A percentile compares a stretch with the other conserved stretches of the same genome.
Evolutionary conservation across 2,888 invertebrate genomes (phyloP).

Genomic region (Platerodrilus igneus): DNA sequence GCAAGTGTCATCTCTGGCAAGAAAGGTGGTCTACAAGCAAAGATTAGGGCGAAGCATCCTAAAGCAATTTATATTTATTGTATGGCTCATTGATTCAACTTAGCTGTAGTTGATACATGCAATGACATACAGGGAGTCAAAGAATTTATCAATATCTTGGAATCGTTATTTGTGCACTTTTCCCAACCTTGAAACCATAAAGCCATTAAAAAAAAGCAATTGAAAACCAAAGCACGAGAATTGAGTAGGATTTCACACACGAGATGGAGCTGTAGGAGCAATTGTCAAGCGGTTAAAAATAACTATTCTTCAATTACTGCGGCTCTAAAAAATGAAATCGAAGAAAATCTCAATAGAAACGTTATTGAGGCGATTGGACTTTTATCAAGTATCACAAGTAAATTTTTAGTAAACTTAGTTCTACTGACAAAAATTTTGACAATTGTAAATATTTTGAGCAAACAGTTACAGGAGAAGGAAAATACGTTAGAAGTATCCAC

Average conservation of each 20-base stretch:
- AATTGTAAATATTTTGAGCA: not conserved
- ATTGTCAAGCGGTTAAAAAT: conserved; percentile 5
- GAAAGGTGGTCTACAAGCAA: conserved; percentile 1
- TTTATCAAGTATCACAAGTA: conserved; percentile 4
- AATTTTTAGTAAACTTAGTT: not conserved
- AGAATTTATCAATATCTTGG: conserved; percentile 8
- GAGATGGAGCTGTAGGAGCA: conserved; percentile 3
- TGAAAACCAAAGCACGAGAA: not conserved
- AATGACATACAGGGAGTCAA: conserved; percentile 3
- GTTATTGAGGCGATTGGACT: not conserved
- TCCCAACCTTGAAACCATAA: conserved; percentile 3
- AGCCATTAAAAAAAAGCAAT: not conserved
- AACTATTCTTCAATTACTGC: conserved; percentile 1
- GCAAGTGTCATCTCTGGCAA: conserved; percentile 4
- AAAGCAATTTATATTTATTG: not conserved
- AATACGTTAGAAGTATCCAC: conserved; percentile 4
- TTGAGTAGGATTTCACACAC: conserved; percentile 1
- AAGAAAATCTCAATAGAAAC: not conserved
- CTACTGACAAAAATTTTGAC: not conserved
- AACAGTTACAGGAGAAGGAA: conserved; percentile 2
- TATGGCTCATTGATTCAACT: conserved; percentile 1
- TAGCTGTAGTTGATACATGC: conserved; percentile 6
- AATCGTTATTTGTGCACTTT: conserved; percentile 8
- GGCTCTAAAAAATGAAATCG: conserved; percentile 1
- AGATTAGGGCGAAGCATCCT: conserved; percentile 1